Base-by-base conservation (phyloP, 2,797 vertebrate species). In the Hippocampus kuda region DNA sequence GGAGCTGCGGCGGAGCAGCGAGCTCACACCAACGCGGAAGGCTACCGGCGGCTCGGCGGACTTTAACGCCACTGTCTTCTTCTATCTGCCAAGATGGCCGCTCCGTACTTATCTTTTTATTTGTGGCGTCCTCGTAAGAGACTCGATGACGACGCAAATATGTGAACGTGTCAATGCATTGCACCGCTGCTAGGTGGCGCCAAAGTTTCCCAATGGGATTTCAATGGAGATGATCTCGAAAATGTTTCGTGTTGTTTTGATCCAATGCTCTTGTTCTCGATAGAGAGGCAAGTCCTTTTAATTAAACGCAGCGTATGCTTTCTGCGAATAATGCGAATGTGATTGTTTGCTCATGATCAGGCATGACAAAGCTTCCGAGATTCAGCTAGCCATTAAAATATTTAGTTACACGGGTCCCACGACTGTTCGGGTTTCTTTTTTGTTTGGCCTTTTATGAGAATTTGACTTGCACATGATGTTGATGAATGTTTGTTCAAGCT, bases 1-100 rank as follows among this genome's bases (percentile, higher is more conserved):
- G 94, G 90, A 74, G 83, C 91, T 88, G 84, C 92, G 86, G 89
- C 90, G 85, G 94, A 96, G 90, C 94, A 93, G 90, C 91, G 93
- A 87, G 90, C 90, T 51, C 20, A 51, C 67, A 89, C 93, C 91
- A 93, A 96, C 72, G 90, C 93, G 78, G 94, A 97, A 90, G 93
- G 92, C 89, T 94, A 87, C 93, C 89, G 93, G 88, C 93, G 94
- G 90, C 96, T 93, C 72, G 95, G 94, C 84, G 93, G 93, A 91
- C 88, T 94, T 84, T 98, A 94, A 94, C 84, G 51, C 81, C 85
- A 79, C 83, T 89, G 81, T 77, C 73, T 75, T 64, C 77, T 42
- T 67, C 71, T 70, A 42, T 63, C 73, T 63, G 6, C 18, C 59
- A 34, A 38, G 59, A 20, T 34, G 30, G 59, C 59, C 27, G 7